Evolutionary conservation across 2,113 vertebrate genomes (phyloP), one percentile per base, ranked within the genome.

Genomic region (Chamaetylas fuelleborni): DNA sequence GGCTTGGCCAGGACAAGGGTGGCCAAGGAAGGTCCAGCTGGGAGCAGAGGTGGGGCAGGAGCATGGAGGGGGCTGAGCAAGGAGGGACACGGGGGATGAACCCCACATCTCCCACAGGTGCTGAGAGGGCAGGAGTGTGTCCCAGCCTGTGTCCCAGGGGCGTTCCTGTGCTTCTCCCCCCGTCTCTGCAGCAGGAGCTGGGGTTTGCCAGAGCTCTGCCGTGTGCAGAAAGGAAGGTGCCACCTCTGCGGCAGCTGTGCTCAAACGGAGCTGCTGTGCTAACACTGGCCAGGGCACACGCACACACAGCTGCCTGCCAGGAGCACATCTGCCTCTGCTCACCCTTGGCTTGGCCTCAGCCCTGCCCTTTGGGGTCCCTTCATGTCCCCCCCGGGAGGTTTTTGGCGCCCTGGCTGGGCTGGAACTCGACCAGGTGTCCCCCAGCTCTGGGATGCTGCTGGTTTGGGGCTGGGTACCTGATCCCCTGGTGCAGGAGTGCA

Each of bases 321-420:
- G 60, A 50, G 62, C n/a, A 60, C 76, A 36, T 23, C 60, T 65
- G 83, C 90, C 74, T 36, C 88, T 24, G 9, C 60, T 62, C 70
- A 5, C 66, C 61, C 34, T 24, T 31, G 11, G 36, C 34, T 45
- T 22, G 45, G 54, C 43, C 57, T 33, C 78, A 31, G 4, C 50
- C 56, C 53, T 43, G 36, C 34, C 43, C n/a, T n/a, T 47, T 18
- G 5, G 8, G 33, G 48, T 78, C 53, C 36, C n/a, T 38, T 42
- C 66, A 1, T 4, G 2, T 6, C 8, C 13, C 13, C 3, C 8
- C 19, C 0, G 0, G 11, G 56, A 43, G 66, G 16, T 3, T 62
- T 67, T 40, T 19, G 34, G 33, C 24, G 36, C 1, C 0, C 57
- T 9, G 7, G 14, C 22, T 79, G 72, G 26, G 34, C 71, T 5